phyloP scores from a whole-genome alignment of 2,888 invertebrate genomes.

The Glomeris marginata region DNA sequence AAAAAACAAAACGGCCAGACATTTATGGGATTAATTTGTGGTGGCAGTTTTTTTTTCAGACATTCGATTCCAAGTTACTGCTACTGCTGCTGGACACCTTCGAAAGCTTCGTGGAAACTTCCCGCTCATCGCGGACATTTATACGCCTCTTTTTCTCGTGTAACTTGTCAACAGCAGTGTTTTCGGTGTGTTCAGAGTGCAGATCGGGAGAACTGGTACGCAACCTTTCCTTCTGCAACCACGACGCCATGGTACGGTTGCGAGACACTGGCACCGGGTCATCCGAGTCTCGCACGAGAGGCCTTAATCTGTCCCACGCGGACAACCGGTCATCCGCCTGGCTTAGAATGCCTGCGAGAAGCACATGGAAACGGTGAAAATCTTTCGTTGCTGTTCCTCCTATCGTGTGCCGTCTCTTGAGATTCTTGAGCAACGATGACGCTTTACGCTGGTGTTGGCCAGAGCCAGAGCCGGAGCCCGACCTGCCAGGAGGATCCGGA shows the following conservation, averaged over 20 bases:
- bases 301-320: constrained; percentile 30
- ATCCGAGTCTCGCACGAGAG: constrained; percentile 16
- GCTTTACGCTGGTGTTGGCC: constrained; percentile 5
- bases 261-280: constrained; percentile 9
- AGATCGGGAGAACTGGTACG: constrained; percentile 47
- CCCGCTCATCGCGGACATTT: too few relatives aligned
- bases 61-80: too few relatives aligned
- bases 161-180: too few relatives aligned
- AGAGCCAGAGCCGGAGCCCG: neutral
- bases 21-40: too few relatives aligned
- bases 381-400: constrained; percentile 68
- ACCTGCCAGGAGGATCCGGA: too few relatives aligned
- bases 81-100: too few relatives aligned
- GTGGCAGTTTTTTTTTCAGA: too few relatives aligned
- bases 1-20: too few relatives aligned
- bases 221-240: constrained; percentile 37
- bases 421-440: constrained; percentile 3
- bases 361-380: constrained; percentile 44
- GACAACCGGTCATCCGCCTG: constrained; percentile 17
- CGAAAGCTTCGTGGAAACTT: too few relatives aligned
- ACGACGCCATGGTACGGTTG: constrained; percentile 22
- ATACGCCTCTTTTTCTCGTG: too few relatives aligned
- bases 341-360: constrained; percentile 16
- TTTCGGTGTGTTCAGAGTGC: neutral
- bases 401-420: constrained; percentile 79